Evolutionary conservation across 1,140 invertebrate genomes (phyloP).

Genomic region (Drosophila orosa): DNA sequence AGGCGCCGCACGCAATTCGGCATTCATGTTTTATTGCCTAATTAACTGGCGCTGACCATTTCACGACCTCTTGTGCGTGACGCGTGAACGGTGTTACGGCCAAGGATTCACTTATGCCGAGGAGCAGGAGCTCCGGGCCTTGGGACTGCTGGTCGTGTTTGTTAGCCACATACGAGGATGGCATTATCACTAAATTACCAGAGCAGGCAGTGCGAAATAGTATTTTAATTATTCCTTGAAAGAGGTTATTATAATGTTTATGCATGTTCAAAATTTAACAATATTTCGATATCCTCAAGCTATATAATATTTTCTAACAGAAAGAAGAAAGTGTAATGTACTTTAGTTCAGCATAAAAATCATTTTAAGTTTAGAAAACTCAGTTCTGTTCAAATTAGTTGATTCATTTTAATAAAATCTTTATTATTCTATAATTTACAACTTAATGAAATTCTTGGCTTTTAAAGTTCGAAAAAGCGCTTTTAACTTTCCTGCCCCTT

Average conservation of each 20-base stretch:
- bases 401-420: neutral
- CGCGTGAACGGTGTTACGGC: constrained; percentile 49
- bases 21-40: constrained; percentile 78
- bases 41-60: constrained; percentile 61
- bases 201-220: constrained; percentile 21
- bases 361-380: neutral
- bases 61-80: constrained; percentile 54
- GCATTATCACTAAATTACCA: constrained; percentile 38
- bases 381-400: neutral
- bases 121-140: constrained; percentile 2
- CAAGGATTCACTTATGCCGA: constrained; percentile 35
- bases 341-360: neutral
- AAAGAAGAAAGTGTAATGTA: neutral
- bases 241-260: neutral
- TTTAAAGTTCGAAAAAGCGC: neutral
- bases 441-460: neutral
- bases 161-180: constrained; percentile 10
- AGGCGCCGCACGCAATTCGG: constrained; percentile 81
- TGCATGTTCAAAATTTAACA: neutral
- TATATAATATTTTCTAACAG: no score
- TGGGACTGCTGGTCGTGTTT: constrained; percentile 6
- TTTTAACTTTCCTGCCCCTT: neutral
- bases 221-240: constrained; percentile 26
- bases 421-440: neutral
- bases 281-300: neutral